These are phyloP conservation scores for Cyphomyrus plagiostoma DNA, from an alignment of 2,113 vertebrate genomes.

Conservation along the genomic window DNA sequence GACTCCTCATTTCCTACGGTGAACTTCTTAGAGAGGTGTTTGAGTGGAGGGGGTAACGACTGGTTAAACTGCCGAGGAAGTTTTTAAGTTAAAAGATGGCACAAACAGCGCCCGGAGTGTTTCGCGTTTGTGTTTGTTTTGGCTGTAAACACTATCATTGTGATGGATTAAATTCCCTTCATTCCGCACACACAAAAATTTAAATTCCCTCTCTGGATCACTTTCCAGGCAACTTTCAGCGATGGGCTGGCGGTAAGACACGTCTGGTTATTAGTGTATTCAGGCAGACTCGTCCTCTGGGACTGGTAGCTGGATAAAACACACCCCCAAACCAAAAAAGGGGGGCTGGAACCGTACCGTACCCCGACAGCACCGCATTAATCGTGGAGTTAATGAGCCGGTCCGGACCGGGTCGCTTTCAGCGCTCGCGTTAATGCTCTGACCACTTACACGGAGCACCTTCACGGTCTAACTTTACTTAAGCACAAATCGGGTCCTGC, in stretches of 20 bases:
- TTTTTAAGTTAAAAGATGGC: neutral
- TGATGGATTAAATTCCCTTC: neutral
- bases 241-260: slow-evolving; percentile 39
- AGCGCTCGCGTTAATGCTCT: neutral
- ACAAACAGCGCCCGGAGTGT: neutral
- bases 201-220: neutral
- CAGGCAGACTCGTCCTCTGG: slow-evolving; percentile 55
- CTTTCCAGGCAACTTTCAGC: slow-evolving; percentile 34
- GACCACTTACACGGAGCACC: neutral
- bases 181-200: neutral
- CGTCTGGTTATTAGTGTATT: slow-evolving; percentile 41
- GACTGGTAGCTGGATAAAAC: slow-evolving; percentile 53
- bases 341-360: neutral
- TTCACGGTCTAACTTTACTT: slow-evolving; percentile 19
- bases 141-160: neutral
- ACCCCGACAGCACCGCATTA: neutral
- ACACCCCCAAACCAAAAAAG: neutral
- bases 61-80: slow-evolving; percentile 25
- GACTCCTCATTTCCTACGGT: slow-evolving; percentile 50
- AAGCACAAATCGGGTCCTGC: slow-evolving; percentile 20
- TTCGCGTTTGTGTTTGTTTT: neutral
- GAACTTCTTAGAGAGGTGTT: neutral
- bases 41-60: neutral
- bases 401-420: neutral
- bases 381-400: neutral